These are phyloP conservation scores for Yponomeuta evonymella DNA, from an alignment of 2,888 invertebrate genomes.

Conservation along the genomic window DNA sequence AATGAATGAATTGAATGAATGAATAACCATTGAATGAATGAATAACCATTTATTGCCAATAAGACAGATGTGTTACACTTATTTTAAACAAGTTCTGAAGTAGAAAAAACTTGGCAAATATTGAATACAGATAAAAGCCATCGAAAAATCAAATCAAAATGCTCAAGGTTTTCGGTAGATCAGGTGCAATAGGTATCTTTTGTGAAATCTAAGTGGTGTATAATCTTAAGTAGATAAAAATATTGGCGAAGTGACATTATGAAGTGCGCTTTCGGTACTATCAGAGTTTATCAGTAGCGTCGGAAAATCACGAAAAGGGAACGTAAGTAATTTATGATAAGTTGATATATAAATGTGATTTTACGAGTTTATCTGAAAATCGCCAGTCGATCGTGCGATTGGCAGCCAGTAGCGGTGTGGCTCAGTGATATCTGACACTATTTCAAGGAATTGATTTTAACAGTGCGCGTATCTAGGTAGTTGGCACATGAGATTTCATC, in stretches of 20 bases:
- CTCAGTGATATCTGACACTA: not conserved
- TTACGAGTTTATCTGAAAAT: slow-evolving; percentile 58
- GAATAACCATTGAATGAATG: no score
- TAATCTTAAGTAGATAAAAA: slow-evolving; percentile 9
- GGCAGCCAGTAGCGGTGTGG: slow-evolving; percentile 39
- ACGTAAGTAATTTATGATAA: slow-evolving; percentile 70
- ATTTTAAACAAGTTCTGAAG: no score
- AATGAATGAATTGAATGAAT: no score
- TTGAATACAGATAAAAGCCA: no score
- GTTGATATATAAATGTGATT: slow-evolving; percentile 41
- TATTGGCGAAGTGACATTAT: not conserved
- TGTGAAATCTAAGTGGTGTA: not conserved
- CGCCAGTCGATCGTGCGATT: slow-evolving; percentile 69
- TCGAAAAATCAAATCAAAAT: no score
- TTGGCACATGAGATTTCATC: not conserved
- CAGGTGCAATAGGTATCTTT: not conserved
- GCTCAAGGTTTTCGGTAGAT: not conserved
- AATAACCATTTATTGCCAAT: no score
- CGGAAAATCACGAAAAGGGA: slow-evolving; percentile 53
- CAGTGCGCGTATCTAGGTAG: not conserved
- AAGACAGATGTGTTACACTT: no score
- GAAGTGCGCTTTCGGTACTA: slow-evolving; percentile 34
- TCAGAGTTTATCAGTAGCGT: slow-evolving; percentile 46
- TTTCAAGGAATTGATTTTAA: not conserved
- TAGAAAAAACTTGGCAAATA: no score